Conservation (phyloP, 2,113 vertebrate genomes). For the Montifringilla adamsi region DNA sequence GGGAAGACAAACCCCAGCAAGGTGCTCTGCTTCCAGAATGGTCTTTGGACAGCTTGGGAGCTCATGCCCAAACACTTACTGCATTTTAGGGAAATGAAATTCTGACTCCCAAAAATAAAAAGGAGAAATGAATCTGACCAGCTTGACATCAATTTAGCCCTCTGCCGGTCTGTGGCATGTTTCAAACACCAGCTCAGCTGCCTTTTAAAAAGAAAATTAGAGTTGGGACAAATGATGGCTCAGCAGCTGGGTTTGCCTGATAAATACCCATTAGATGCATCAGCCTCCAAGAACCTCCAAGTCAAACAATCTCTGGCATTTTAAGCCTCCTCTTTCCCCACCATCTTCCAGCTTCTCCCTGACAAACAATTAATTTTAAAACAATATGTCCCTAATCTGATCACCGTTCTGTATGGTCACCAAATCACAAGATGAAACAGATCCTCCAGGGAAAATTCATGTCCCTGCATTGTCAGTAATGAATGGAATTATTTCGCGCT, state of each 20-base stretch:
- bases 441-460: conserved; percentile 25
- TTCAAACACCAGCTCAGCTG: neutral
- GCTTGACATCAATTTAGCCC: neutral
- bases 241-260: neutral
- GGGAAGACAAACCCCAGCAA: neutral
- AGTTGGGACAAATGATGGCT: neutral
- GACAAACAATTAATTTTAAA: conserved; percentile 25
- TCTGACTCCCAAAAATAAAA: conserved; percentile 55
- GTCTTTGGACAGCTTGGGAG: neutral
- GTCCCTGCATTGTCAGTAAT: conserved; percentile 34
- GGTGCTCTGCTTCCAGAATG: neutral
- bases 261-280: neutral
- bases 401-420: neutral
- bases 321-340: neutral
- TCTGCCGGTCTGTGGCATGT: neutral
- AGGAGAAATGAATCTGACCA: conserved; percentile 71
- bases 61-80: neutral
- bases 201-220: neutral
- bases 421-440: neutral
- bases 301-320: neutral
- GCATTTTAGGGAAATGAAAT: conserved; percentile 76
- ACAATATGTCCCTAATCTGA: neutral
- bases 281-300: neutral
- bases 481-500: conserved; percentile 49
- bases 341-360: neutral